These are phyloP conservation scores for Dicyrtomina minuta DNA, from an alignment of 2,888 invertebrate genomes.

Conservation along the genomic window DNA sequence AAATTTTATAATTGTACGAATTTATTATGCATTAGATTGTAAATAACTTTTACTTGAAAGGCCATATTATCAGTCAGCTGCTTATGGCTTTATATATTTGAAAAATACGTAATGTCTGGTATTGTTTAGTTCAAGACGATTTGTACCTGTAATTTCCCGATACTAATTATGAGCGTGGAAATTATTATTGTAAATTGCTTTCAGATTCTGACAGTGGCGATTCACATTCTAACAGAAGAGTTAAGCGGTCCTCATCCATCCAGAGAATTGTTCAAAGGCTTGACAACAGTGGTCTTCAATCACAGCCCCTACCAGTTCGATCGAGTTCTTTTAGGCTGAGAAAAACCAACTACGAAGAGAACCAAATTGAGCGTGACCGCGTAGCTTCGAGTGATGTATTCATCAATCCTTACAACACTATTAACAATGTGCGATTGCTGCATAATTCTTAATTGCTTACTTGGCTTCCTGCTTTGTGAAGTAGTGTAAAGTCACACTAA, in stretches of 20 bases:
- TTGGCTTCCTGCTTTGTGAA: constrained; percentile 2
- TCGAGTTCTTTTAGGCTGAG: not conserved
- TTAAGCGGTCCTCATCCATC: constrained; percentile 29
- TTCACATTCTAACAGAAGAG: not conserved
- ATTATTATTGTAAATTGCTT: not conserved
- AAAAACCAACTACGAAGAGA: not conserved
- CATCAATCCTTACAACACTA: constrained; percentile 37
- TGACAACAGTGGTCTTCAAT: constrained; percentile 14
- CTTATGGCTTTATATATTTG: too few species aligned
- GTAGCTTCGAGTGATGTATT: constrained; percentile 24
- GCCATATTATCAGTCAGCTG: too few species aligned
- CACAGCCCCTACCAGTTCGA: not conserved
- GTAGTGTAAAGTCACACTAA: too few species aligned
- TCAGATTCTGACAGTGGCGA: too few species aligned
- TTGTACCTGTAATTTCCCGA: too few species aligned
- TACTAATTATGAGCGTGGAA: too few species aligned
- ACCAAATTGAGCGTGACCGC: not conserved
- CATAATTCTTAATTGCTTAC: constrained; percentile 16
- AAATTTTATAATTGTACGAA: too few species aligned
- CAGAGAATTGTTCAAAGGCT: constrained; percentile 29
- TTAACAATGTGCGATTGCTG: constrained; percentile 34
- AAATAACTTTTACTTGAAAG: too few species aligned
- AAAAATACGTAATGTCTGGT: not conserved
- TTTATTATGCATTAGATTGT: too few species aligned
- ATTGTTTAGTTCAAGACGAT: too few species aligned